phyloP scores from a whole-genome alignment of 1,140 invertebrate genomes.

The Rhopalosiphum padi region DNA sequence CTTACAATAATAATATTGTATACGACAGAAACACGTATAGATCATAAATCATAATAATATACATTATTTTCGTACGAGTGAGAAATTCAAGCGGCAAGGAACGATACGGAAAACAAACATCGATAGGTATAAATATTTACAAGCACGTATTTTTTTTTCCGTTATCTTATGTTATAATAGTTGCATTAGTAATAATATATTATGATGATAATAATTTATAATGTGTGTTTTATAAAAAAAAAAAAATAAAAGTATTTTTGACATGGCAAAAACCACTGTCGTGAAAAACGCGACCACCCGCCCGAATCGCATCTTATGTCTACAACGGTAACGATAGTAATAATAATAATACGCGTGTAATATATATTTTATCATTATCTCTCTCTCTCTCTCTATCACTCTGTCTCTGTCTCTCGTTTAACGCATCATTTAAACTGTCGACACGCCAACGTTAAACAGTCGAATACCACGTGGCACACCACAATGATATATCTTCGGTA shows the following conservation, averaged over 20 bases:
- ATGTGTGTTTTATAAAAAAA: background rate
- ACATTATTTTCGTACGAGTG: constrained; percentile 1
- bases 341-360: background rate
- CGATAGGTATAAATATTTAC: constrained; percentile 13
- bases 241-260: background rate
- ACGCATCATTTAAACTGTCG: background rate
- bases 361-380: background rate
- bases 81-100: background rate
- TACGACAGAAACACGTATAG: background rate
- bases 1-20: background rate
- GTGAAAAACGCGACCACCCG: background rate
- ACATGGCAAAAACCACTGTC: background rate
- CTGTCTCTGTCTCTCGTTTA: background rate
- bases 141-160: background rate
- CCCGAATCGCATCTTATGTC: background rate
- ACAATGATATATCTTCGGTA: background rate
- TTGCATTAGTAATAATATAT: background rate
- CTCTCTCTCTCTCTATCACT: no score
- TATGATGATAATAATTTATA: background rate
- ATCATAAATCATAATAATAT: background rate
- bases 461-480: background rate
- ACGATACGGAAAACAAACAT: constrained; percentile 14
- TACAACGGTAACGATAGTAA: background rate
- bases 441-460: background rate
- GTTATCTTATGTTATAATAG: background rate